Conservation (phyloP, 2,113 vertebrate species). For the Phalacrocorax carbo region DNA sequence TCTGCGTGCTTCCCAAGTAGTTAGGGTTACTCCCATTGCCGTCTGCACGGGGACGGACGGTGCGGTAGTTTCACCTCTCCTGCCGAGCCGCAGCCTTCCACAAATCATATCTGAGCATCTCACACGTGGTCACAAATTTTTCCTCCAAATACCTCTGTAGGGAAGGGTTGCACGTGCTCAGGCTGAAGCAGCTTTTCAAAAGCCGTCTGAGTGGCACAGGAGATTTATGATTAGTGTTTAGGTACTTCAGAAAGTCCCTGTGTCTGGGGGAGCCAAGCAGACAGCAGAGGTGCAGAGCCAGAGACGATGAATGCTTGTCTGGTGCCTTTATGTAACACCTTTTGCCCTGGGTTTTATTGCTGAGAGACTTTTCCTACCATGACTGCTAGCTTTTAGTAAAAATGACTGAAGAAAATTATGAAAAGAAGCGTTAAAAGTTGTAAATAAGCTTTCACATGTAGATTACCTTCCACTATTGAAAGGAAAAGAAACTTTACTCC, state of each 20-base stretch:
- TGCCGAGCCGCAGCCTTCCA: neutral
- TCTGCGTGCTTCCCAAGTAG: neutral
- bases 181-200: neutral
- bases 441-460: neutral
- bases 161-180: neutral
- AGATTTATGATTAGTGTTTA: neutral
- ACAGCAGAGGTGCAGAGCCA: neutral
- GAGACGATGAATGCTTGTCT: neutral
- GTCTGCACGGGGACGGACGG: rapidly evolving
- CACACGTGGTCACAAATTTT: rapidly evolving
- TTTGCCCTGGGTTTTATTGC: neutral
- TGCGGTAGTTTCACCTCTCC: neutral
- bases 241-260: neutral
- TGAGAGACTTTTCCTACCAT: neutral
- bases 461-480: neutral
- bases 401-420: neutral
- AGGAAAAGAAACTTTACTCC: neutral
- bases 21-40: neutral
- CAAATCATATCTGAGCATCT: neutral
- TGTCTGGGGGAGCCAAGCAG: rapidly evolving
- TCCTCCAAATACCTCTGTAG: neutral
- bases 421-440: slow-evolving; percentile 27
- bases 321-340: neutral
- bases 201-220: neutral
- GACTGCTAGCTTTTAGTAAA: neutral